Evolutionary conservation across 2,113 vertebrate genomes (phyloP).

Genomic region (Vombatus ursinus): DNA sequence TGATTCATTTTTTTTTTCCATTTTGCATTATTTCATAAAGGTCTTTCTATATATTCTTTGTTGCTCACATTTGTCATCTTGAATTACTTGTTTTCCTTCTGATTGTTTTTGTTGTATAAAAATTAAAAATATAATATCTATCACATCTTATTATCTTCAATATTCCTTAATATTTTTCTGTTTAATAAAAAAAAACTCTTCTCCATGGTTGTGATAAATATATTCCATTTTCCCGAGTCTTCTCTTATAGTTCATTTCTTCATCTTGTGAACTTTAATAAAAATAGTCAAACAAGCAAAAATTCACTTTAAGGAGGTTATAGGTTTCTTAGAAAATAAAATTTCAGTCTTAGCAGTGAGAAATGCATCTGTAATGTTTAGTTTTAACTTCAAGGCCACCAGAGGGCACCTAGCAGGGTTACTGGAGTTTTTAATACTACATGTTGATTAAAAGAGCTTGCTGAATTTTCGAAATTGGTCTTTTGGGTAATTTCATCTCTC

Average conservation of each 20-base stretch:
- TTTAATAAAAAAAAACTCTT: neutral
- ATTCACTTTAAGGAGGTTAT: neutral
- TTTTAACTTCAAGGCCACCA: conserved; percentile 77
- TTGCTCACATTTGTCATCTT: neutral
- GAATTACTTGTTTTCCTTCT: neutral
- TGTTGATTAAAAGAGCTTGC: conserved; percentile 63
- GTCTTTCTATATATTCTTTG: neutral
- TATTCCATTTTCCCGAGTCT: neutral
- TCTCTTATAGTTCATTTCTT: neutral
- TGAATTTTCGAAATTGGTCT: conserved; percentile 50
- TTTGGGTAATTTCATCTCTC: conserved; percentile 29
- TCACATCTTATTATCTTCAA: neutral
- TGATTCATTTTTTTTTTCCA: neutral
- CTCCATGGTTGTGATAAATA: neutral
- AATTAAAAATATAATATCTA: neutral
- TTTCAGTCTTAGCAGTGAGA: neutral
- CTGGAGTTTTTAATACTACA: neutral
- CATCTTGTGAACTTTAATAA: neutral
- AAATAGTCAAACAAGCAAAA: neutral
- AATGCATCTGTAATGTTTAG: neutral
- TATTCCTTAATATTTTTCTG: neutral
- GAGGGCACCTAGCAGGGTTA: conserved; percentile 79
- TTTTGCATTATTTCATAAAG: neutral
- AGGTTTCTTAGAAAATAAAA: conserved; percentile 13
- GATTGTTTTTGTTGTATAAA: neutral